A percentile compares a stretch with the other conserved stretches of the same genome.
Evolutionary conservation across 2,888 invertebrate species (phyloP).

Genomic region (Thera obeliscata): DNA sequence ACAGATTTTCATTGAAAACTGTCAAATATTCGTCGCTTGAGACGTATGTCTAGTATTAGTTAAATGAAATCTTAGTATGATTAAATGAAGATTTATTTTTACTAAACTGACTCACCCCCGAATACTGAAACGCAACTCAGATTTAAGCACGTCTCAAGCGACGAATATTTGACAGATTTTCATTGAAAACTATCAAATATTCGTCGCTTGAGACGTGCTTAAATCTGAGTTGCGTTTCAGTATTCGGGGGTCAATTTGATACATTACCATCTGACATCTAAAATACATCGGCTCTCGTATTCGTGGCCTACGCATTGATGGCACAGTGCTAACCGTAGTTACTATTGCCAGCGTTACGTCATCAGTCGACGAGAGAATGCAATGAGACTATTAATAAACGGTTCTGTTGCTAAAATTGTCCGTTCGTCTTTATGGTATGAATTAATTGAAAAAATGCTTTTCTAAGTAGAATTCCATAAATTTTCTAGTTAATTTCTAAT

Average conservation of each 20-base stretch:
- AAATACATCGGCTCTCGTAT: slow-evolving; percentile 10
- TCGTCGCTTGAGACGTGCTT: too few relatives aligned
- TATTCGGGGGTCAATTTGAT: slow-evolving; percentile 24
- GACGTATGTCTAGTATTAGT: too few relatives aligned
- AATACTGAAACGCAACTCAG: too few relatives aligned
- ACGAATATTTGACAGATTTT: too few relatives aligned
- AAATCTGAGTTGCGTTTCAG: too few relatives aligned
- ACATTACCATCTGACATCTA: slow-evolving; percentile 21
- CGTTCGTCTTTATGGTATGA: slow-evolving; percentile 14
- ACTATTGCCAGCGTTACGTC: slow-evolving; percentile 23
- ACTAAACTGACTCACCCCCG: slow-evolving; percentile 16
- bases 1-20: too few relatives aligned
- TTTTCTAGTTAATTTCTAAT: neutral
- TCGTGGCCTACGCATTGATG: slow-evolving; percentile 20
- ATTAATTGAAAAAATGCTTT: slow-evolving; percentile 13
- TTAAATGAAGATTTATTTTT: slow-evolving; percentile 2
- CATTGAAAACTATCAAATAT: too few relatives aligned
- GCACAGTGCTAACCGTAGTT: slow-evolving; percentile 19
- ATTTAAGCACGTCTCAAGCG: too few relatives aligned
- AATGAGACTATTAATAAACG: slow-evolving; percentile 27
- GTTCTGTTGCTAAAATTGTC: slow-evolving; percentile 17
- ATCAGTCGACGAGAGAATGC: slow-evolving; percentile 19
- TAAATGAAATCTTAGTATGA: too few relatives aligned
- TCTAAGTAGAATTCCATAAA: neutral
- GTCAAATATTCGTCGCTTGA: too few relatives aligned